Percentiles rank a stretch among this genome's conserved stretches.
These are phyloP conservation scores for Australoheros facetus DNA, from an alignment of 2,797 vertebrate genomes.

Conservation along the genomic window DNA sequence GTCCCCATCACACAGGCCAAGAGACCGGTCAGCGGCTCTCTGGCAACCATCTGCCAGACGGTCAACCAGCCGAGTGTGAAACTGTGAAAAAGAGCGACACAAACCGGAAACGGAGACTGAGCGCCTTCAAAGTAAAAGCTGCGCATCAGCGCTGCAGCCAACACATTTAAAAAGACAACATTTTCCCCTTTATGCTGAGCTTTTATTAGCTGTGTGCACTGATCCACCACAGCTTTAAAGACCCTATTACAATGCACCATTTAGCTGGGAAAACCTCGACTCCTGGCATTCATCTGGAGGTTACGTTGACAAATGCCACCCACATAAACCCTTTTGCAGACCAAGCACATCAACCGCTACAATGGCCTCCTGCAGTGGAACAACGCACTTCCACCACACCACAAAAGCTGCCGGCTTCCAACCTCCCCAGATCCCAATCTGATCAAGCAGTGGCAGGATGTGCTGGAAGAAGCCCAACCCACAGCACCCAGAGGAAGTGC, in stretches of 20 bases:
- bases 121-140: too few species aligned
- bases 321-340: not conserved
- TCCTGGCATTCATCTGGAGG: not conserved
- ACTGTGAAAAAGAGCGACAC: too few species aligned
- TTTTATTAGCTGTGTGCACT: not conserved
- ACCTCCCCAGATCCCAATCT: not conserved
- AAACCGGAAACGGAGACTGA: too few species aligned
- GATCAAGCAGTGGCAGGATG: not conserved
- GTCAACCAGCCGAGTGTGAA: too few species aligned
- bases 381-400: not conserved
- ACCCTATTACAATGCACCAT: not conserved
- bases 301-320: not conserved
- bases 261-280: not conserved
- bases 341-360: not conserved
- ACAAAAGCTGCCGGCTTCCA: not conserved
- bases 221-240: not conserved
- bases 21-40: too few species aligned
- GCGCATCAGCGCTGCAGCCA: too few species aligned
- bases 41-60: too few species aligned
- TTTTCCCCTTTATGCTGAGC: not conserved
- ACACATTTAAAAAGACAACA: too few species aligned
- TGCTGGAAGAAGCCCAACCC: not conserved
- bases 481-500: not conserved
- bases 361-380: not conserved
- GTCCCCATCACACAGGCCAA: too few species aligned